Base-by-base conservation (phyloP, 2,797 vertebrate species). In the Margarornis squamiger region DNA sequence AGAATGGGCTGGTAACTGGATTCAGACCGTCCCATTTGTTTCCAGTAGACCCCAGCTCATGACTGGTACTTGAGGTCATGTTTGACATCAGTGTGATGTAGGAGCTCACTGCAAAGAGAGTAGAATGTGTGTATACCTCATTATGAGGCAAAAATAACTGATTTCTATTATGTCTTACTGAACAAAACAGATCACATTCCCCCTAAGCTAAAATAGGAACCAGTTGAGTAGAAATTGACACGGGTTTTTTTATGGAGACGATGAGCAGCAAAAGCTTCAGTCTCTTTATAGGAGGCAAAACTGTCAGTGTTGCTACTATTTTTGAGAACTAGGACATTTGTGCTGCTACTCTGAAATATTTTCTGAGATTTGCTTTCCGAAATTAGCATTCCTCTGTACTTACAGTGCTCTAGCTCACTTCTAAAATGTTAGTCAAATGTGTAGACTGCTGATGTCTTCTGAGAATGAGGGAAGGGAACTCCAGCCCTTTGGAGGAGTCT, bases 31-130 rank as follows among this genome's bases (percentile, higher is more conserved):
- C 48, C 49, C 5, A 0, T 73, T 86, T 34, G 46, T 68, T 63
- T 41, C 74, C 27, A 32, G 30, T 9, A 59, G 79, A 43, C 22
- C 58, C 72, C 52, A 51, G 55, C 46, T 58, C 88, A 73, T 94
- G 84, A 86, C 29, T 73, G 89, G 58, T 55, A 3, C 46, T 55
- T 68, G 90, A 95, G 91, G 71, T 96, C 86, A 51, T 36, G 36
- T 93, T 79, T 92, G 90, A 96, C 96, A 95, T 97, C 93, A 90
- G 0, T 27, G 63, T 81, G 88, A 87, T 85, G 86, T 19, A 90
- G 41, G 43, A 95, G 48, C 86, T 39, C 2, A 43, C 32, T 76
- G 63, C 85, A 85, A n/a, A 65, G 61, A 75, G 74, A 55, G 49
- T 24, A 48, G 41, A 77, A 18, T 62, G 67, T 73, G 27, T 91